Conservation (phyloP, 2,888 invertebrate species). For the Machimus atricapillus region DNA sequence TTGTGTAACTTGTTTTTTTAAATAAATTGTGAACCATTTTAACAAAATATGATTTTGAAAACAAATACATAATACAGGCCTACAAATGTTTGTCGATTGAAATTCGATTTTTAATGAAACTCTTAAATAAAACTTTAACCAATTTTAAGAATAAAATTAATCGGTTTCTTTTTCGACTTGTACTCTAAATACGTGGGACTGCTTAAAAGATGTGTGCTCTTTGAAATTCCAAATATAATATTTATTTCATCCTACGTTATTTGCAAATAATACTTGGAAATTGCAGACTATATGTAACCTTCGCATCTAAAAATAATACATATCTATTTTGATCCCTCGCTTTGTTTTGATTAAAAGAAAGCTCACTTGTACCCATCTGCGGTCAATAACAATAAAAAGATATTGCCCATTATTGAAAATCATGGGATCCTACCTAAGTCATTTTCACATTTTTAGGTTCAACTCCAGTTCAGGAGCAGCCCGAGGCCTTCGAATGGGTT, state of each 20-base stretch:
- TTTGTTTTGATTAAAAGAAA: neutral
- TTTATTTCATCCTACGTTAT: neutral
- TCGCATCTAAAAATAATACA: neutral
- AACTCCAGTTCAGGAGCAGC: neutral
- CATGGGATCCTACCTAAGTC: neutral
- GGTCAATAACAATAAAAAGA: neutral
- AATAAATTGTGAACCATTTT: no score
- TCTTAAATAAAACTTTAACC: no score
- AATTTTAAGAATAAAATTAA: no score
- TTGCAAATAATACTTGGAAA: neutral
- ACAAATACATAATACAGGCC: no score
- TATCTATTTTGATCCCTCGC: neutral
- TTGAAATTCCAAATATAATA: no score
- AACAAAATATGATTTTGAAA: no score
- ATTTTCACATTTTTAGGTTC: neutral
- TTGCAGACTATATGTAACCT: neutral
- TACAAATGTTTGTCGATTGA: no score
- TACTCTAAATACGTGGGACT: no score
- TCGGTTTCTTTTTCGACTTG: no score
- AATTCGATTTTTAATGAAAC: no score
- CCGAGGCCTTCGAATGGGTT: neutral
- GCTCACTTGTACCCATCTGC: neutral
- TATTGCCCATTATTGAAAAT: neutral
- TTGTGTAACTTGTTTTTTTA: no score
- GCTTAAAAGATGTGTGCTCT: no score